Percentiles rank a stretch among this genome's conserved stretches.
Conservation (phyloP, 1,140 invertebrate genomes). For the Formica selysi region DNA sequence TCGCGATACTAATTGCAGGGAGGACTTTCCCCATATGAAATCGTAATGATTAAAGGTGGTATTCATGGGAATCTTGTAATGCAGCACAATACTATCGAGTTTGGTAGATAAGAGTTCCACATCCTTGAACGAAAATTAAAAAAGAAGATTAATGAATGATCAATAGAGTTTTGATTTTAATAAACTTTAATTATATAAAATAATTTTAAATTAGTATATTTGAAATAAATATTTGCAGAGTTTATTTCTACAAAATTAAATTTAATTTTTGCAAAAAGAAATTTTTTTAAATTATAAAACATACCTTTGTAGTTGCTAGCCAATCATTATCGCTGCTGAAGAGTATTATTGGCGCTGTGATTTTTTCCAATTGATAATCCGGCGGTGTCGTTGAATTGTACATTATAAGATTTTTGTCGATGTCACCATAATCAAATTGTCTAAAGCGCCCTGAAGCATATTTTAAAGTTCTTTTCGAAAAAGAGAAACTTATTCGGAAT, state of each 20-base stretch:
- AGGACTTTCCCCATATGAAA: constrained; percentile 85
- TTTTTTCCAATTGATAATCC: constrained; percentile 87
- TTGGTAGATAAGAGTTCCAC: constrained; percentile 78
- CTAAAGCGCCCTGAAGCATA: constrained; percentile 80
- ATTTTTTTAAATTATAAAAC: not conserved
- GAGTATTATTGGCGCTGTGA: constrained; percentile 88
- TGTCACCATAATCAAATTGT: constrained; percentile 83
- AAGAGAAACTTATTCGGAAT: not conserved
- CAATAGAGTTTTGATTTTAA: constrained; percentile 9
- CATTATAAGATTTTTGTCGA: constrained; percentile 83
- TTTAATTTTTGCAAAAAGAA: constrained; percentile 2
- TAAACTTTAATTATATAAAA: constrained; percentile 4
- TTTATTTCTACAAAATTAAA: not conserved
- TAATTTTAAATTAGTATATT: constrained; percentile 6
- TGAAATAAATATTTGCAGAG: not conserved
- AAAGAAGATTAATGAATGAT: constrained; percentile 27
- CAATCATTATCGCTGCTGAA: constrained; percentile 90
- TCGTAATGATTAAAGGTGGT: constrained; percentile 86
- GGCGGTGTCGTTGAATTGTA: constrained; percentile 87
- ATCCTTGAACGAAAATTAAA: constrained; percentile 79
- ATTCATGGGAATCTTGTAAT: constrained; percentile 77
- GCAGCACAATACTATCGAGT: constrained; percentile 80
- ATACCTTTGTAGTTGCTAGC: constrained; percentile 86
- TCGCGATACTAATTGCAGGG: constrained; percentile 77
- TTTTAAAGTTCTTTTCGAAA: not conserved